Base-by-base conservation (phyloP, 2,113 vertebrate species). In the Anser cygnoides region DNA sequence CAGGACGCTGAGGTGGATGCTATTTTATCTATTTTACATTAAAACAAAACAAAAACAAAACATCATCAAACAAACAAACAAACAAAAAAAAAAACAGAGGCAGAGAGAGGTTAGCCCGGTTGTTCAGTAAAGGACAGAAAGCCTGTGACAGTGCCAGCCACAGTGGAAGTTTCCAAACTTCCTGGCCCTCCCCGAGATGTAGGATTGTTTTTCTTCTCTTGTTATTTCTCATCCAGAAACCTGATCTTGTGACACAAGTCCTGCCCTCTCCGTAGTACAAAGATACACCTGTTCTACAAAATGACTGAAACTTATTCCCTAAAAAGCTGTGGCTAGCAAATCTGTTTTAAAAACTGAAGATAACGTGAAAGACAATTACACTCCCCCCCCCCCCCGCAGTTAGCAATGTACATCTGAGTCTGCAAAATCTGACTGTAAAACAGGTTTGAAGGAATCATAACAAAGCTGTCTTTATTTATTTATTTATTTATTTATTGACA, bases 81-180 rank as follows among this genome's bases (percentile, higher is more conserved):
- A 74, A 1, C 29, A 80, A 87, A 71, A 1, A 21, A 52, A 25
- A 44, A 50, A 25, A 25, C 28, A 90, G 55, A 70, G 71, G 65
- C 28, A 85, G 74, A 55, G 26, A n/a, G 54, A 65, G 28, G 39
- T 58, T 67, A 78, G 25, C 43, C 49, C 65, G 18, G 18, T 16
- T 84, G 46, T 63, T 23, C 79, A 63, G 87, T 55, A 80, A 49
- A 71, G 90, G 61, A 94, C 72, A 57, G 68, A 74, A 43, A 84
- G 29, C 9, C 43, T 72, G 78, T 2, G 4, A 19, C 4, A 71
- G 20, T 49, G 41, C 63, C 85, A 90, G 55, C 46, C 0, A 0
- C 58, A 74, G 3, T 75, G 59, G 73, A 59, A 86, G 76, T 75
- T 96, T 92, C 83, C 79, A 61, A 83, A 77, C 63, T 94, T 94